Base-by-base conservation (phyloP, 2,797 vertebrate species). In the Borostomias antarcticus region DNA sequence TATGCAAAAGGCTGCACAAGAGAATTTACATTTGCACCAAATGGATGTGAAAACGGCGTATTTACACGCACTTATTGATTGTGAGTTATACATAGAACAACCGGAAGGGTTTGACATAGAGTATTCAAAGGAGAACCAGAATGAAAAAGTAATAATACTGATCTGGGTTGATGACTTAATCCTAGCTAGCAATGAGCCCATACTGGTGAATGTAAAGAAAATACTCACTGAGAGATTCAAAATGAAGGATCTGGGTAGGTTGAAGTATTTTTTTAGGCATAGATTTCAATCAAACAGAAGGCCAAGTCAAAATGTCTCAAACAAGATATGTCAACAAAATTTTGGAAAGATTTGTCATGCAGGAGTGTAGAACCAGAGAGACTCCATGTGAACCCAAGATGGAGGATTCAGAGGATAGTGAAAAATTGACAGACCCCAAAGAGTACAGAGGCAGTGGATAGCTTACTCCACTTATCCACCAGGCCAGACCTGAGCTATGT, bases 71-170 rank as follows among this genome's bases (percentile, higher is more conserved):
- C 67, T 37, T 0, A 73, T 70, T 35, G 64, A 81, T 1, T 63
- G 11, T 60, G 70, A 75, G 15, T 13, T 78, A 0, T 71, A 73
- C 2, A n/a, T 71, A 0, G 58, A 70, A 6, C 71, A 76, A 29
- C 78, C 71, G n/a, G 54, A 68, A 2, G 29, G 68, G n/a, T 74
- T 62, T 57, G 56, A 74, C n/a, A n/a, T n/a, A n/a, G n/a, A n/a
- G n/a, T 69, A 69, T 58, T 21, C 54, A 29, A 48, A 21, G 15
- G 50, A 67, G n/a, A 40, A 15, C 32, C 21, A 67, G 10, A 21
- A 26, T 51, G 65, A 50, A 25, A 58, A 33, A 11, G 56, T 67
- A 10, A 59, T 59, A 19, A 19, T 67, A 21, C 23, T 67, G 8
- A 35, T 51, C 30, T 67, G 65, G 65, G 56, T 59, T 6, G 56